Base-by-base conservation (phyloP, 2,888 invertebrate species). In the Cephus pygmeus region DNA sequence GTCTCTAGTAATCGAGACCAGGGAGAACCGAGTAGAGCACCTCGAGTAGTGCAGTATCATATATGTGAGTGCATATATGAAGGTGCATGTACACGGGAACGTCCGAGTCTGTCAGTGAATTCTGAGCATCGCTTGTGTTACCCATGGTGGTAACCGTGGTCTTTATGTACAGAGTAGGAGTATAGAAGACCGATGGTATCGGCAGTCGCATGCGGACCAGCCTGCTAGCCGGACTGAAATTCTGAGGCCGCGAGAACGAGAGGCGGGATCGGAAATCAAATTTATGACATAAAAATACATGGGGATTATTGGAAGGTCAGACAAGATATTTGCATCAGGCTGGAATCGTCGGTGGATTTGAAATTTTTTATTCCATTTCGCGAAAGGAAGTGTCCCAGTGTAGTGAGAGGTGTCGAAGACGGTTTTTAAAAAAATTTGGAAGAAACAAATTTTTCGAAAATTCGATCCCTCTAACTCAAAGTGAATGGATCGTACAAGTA, bases 201-300 rank as follows among this genome's bases (percentile, higher is more conserved):
- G 79, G 79, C 88, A 89, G 89, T 89, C 87, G 87, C 84, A 85
- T 85, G 85, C 86, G 84, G 86, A 84, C 87, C 87, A 82, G 83
- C 85, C 84, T 77, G 82, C 85, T 77, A 81, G 77, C 76, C 84
- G 83, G 85, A 84, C 83, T 81, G 80, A 75, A 73, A 79, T 69
- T 69, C 78, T 79, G 71, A 12, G 15, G 56, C 34, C 30, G 36
- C 56, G n/a, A 69, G 36, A 76, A 71, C n/a, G 71, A 34, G 75
- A 73, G 75, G 23, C 23, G 56, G 1, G 23, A 56, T 56, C 9
- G 56, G 9, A 56, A 56, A 56, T 56, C 23, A 56, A 56, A 23
- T 56, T 56, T 23, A 56, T 56, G 23, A 56, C 56, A 9, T 56
- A 56, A 56, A 56, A 40, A 23, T 15, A 56, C 56, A 56, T 23